Base-by-base conservation (phyloP, 2,888 invertebrate genomes). In the Harpalus rufipes region DNA sequence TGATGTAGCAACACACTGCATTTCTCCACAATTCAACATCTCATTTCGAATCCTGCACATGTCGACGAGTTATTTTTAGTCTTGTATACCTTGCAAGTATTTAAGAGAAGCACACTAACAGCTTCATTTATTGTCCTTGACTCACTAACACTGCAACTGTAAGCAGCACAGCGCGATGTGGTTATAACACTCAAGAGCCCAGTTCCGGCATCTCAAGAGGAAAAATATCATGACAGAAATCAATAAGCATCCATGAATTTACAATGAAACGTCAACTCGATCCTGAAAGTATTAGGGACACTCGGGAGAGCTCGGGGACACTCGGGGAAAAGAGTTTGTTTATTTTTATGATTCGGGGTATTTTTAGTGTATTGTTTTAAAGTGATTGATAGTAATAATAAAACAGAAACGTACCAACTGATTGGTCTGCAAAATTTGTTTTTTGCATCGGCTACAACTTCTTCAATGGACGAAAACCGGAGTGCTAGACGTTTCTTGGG, bases 161-260 rank as follows among this genome's bases (percentile, higher is more conserved):
- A 8, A 32, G 32, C 21, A 32, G 32, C 16, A 5, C 59, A 59
- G 16, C 16, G 7, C 25, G 25, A 63, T 25, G 21, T 25, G 12
- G 21, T n/a, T 63, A 5, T n/a, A 21, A 10, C 25, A 10, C 25
- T 63, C 63, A 7, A 12, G 32, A 32, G 32, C 5, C 25, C 68
- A 32, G 21, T 65, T 65, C 32, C n/a, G 32, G 25, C 14, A 32
- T 32, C 65, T 32, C 65, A 32, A 63, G 21, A 63, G 61, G 8
- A 25, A 63, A 63, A 63, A 63, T 68, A 14, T 68, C 68, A 68
- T 39, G 68, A 41, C 39, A 39, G 68, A 39, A 68, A 68, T 68
- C 68, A 68, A 68, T 68, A 68, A 68, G 39, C 7, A 68, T 68
- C 39, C 68, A 68, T 68, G 68, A 68, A 68, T 68, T 68, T 39